phyloP scores from a whole-genome alignment of 2,888 invertebrate species.

The Corythucha ciliata region DNA sequence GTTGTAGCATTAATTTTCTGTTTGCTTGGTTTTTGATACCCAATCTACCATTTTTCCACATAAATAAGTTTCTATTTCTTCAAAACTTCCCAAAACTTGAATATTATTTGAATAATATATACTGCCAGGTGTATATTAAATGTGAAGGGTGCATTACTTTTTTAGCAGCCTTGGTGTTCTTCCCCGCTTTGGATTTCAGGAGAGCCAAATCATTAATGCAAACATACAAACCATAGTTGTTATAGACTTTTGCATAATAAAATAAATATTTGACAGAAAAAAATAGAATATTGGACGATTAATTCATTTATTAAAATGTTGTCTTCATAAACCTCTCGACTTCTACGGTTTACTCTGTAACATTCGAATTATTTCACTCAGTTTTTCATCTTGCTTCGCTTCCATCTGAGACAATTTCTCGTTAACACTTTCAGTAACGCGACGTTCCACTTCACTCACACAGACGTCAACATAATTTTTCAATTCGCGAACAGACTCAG shows the following conservation, averaged over 20 bases:
- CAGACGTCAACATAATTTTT: conserved; percentile 26
- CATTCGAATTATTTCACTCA: conserved; percentile 39
- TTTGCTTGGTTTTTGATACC: not conserved
- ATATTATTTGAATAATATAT: too few species aligned
- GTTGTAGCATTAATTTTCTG: not conserved
- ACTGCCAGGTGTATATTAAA: too few species aligned
- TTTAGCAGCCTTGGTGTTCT: not conserved
- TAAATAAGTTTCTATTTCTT: not conserved
- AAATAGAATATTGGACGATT: too few species aligned
- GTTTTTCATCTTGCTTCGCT: conserved; percentile 39
- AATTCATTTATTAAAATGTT: too few species aligned
- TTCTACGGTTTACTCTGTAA: conserved; percentile 14
- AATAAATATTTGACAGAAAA: too few species aligned
- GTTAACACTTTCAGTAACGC: conserved; percentile 14
- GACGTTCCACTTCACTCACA: conserved; percentile 17
- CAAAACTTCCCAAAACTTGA: not conserved
- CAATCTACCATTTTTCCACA: not conserved
- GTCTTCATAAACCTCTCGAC: too few species aligned
- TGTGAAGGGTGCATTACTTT: not conserved
- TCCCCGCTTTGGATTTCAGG: too few species aligned
- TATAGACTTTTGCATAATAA: too few species aligned
- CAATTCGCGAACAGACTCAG: not conserved
- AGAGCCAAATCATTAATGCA: too few species aligned
- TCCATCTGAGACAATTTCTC: conserved; percentile 38
- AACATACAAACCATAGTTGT: too few species aligned